Percentiles rank a stretch among this genome's conserved stretches.
Evolutionary conservation across 2,797 vertebrate species (phyloP).

Genomic region (Macroramphosus scolopax): DNA sequence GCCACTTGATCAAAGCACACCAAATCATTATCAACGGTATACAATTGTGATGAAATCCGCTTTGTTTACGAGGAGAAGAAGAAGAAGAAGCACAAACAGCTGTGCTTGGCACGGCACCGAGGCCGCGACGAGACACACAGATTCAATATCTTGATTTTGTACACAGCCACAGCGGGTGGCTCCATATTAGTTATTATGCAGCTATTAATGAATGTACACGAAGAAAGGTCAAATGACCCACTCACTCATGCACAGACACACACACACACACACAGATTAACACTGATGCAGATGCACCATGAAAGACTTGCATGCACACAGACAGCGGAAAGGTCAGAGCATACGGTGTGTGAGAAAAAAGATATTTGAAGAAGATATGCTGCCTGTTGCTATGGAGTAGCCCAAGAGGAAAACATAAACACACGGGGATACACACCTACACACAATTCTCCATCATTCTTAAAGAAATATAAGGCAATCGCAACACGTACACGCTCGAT

Average conservation of each 20-base stretch:
- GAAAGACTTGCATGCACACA: slow-evolving; percentile 37
- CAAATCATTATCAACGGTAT: slow-evolving; percentile 29
- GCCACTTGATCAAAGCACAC: slow-evolving; percentile 29
- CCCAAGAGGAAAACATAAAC: slow-evolving; percentile 18
- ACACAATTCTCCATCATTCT: slow-evolving; percentile 42
- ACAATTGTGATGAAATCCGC: slow-evolving; percentile 30
- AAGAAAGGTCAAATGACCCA: slow-evolving; percentile 55
- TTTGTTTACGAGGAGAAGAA: slow-evolving; percentile 30
- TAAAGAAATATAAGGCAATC: slow-evolving; percentile 41
- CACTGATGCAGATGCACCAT: slow-evolving; percentile 35
- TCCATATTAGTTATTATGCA: slow-evolving; percentile 48
- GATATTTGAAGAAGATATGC: slow-evolving; percentile 60
- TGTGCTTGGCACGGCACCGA: slow-evolving; percentile 12
- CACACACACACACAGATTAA: slow-evolving; percentile 13
- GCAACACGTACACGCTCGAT: slow-evolving; percentile 16
- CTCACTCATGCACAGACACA: slow-evolving; percentile 25
- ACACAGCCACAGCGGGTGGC: slow-evolving; percentile 14
- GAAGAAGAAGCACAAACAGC: slow-evolving; percentile 5
- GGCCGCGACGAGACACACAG: slow-evolving; percentile 21
- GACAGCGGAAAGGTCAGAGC: slow-evolving; percentile 62
- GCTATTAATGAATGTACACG: slow-evolving; percentile 53
- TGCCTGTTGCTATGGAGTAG: slow-evolving; percentile 73
- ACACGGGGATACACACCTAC: slow-evolving; percentile 40
- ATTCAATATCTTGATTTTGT: slow-evolving; percentile 35
- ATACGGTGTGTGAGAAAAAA: slow-evolving; percentile 39